Evolutionary conservation across 2,797 vertebrate species (phyloP).

Genomic region (Semotilus atromaculatus): DNA sequence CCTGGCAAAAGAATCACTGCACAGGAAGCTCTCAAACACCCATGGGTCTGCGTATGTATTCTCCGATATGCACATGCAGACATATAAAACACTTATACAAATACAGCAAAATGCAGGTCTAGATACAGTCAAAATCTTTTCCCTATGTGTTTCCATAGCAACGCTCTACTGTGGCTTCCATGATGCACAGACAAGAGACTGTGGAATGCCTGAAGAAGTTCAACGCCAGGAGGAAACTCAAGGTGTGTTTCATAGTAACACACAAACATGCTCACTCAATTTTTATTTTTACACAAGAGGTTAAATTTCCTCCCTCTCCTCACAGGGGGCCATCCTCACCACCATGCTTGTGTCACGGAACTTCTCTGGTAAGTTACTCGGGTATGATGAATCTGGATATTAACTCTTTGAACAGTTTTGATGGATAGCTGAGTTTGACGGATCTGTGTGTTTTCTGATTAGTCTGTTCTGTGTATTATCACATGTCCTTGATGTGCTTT

Average conservation of each 20-base stretch:
- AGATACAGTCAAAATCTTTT: neutral
- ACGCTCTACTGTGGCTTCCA: slow-evolving; percentile 98
- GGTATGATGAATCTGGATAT: neutral
- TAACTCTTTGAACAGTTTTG: neutral
- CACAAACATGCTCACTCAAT: neutral
- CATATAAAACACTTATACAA: neutral
- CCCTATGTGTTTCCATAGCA: slow-evolving; percentile 76
- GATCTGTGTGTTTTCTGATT: slow-evolving; percentile 4
- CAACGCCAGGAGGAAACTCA: slow-evolving; percentile 97
- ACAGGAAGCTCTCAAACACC: slow-evolving; percentile 96
- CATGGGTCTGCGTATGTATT: slow-evolving; percentile 98
- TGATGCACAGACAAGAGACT: slow-evolving; percentile 99
- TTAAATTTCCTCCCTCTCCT: slow-evolving; percentile 34
- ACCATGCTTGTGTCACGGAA: slow-evolving; percentile 97
- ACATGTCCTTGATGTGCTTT: slow-evolving; percentile 21
- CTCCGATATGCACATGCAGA: neutral
- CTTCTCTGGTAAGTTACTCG: slow-evolving; percentile 90
- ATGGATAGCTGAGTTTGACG: slow-evolving; percentile 2
- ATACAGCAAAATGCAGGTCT: neutral
- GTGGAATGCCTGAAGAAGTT: slow-evolving; percentile 99
- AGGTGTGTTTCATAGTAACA: slow-evolving; percentile 74
- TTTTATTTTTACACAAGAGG: neutral
- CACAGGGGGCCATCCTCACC: slow-evolving; percentile 93
- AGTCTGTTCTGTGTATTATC: slow-evolving; percentile 15
- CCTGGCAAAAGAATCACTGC: slow-evolving; percentile 96